Conservation (phyloP, 2,113 vertebrate genomes). For the Suncus etruscus region DNA sequence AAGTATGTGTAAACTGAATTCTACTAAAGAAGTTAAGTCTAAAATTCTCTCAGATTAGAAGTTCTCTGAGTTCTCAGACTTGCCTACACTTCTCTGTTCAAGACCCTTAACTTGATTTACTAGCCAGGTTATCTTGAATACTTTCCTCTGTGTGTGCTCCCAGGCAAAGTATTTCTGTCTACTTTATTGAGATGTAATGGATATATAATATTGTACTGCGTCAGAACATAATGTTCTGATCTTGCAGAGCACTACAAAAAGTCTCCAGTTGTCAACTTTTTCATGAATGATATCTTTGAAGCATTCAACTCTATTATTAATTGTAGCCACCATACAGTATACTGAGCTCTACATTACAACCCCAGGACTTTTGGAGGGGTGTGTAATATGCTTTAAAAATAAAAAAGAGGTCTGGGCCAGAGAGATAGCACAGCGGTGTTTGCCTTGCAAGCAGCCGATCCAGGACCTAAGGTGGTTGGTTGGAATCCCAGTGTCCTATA, state of each 20-base stretch:
- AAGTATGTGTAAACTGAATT: slow-evolving; percentile 26
- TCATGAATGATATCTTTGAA: background rate
- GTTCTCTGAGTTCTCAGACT: background rate
- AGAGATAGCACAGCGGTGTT: too few species aligned
- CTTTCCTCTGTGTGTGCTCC: background rate
- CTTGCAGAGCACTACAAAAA: background rate
- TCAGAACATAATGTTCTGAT: background rate
- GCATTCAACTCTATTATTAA: slow-evolving; percentile 14
- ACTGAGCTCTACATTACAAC: background rate
- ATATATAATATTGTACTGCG: slow-evolving; percentile 3
- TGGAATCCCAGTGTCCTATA: too few species aligned
- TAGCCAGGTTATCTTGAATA: slow-evolving; percentile 20
- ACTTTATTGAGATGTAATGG: background rate
- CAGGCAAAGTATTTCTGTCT: slow-evolving; percentile 2
- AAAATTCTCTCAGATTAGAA: background rate
- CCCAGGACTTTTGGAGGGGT: background rate
- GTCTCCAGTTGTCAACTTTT: background rate
- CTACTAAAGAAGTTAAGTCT: background rate
- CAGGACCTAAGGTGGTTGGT: too few species aligned
- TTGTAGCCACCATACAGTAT: background rate
- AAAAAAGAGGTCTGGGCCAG: too few species aligned
- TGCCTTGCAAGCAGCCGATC: too few species aligned
- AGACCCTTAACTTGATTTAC: slow-evolving; percentile 20
- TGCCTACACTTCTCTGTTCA: slow-evolving; percentile 16
- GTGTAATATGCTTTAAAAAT: too few species aligned